Percentiles rank a stretch among this genome's conserved stretches.
Evolutionary conservation across 2,888 invertebrate genomes (phyloP).

Genomic region (Seira musarum): DNA sequence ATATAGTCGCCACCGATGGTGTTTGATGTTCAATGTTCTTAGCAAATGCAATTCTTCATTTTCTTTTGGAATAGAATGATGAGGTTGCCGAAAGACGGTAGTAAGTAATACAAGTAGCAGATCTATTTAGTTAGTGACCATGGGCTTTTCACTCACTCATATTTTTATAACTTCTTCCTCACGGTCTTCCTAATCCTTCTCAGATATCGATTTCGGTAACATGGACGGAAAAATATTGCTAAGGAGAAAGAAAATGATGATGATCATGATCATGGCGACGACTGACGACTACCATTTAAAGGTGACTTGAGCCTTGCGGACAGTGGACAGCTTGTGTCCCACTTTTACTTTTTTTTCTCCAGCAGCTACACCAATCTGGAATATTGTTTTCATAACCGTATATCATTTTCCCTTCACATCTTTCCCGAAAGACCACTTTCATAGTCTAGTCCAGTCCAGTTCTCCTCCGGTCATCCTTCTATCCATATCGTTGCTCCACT

Average conservation of each 20-base stretch:
- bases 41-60: no score
- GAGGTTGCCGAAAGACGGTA: no score
- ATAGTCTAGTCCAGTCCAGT: no score
- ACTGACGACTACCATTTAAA: slow-evolving; percentile 41
- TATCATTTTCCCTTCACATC: no score
- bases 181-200: neutral
- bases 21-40: neutral
- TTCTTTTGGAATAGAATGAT: no score
- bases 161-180: no score
- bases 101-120: neutral
- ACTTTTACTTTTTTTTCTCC: slow-evolving; percentile 21
- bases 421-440: no score
- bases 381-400: slow-evolving; percentile 14
- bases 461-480: no score
- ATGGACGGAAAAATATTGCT: slow-evolving; percentile 9
- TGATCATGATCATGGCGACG: no score
- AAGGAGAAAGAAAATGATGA: slow-evolving; percentile 12
- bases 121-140: slow-evolving; percentile 6
- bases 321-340: slow-evolving; percentile 27
- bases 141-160: slow-evolving; percentile 18
- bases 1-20: neutral
- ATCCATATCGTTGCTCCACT: no score
- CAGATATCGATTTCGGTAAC: slow-evolving; percentile 21
- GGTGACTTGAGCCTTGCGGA: slow-evolving; percentile 4
- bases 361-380: neutral